phyloP scores from a whole-genome alignment of 2,888 invertebrate genomes.

The Ectobius pallidus region DNA sequence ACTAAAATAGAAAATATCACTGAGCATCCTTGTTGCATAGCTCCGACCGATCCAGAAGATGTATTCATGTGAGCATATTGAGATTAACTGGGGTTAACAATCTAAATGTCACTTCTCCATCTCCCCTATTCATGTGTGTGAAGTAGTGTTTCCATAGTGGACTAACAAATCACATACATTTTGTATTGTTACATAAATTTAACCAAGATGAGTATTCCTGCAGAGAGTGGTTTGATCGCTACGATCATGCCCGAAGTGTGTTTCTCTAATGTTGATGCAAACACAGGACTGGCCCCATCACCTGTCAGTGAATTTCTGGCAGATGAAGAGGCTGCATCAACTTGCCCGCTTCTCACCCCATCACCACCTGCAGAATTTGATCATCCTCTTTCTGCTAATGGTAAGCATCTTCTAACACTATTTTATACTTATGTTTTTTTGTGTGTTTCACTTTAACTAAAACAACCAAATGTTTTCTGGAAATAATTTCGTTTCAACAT shows the following conservation, averaged over 20 bases:
- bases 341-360: constrained; percentile 68
- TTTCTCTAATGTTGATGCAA: constrained; percentile 5
- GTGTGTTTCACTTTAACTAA: not conserved
- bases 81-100: constrained; percentile 7
- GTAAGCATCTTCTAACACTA: too few relatives aligned
- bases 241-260: constrained; percentile 17
- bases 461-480: not conserved
- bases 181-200: not conserved
- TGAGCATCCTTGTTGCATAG: too few relatives aligned
- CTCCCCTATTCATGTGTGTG: not conserved
- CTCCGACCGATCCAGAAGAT: too few relatives aligned
- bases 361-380: constrained; percentile 63
- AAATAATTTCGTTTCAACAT: too few relatives aligned
- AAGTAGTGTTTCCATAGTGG: not conserved
- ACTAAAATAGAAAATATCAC: too few relatives aligned
- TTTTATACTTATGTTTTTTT: not conserved
- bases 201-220: not conserved
- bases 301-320: constrained; percentile 40
- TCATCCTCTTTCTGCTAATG: constrained; percentile 30
- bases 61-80: too few relatives aligned
- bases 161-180: not conserved
- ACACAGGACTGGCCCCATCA: constrained; percentile 17
- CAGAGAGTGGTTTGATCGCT: constrained; percentile 6
- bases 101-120: not conserved
- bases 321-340: constrained; percentile 67